These are phyloP conservation scores for Agraylea sexmaculata DNA, from an alignment of 1,140 invertebrate species.

Conservation along the genomic window DNA sequence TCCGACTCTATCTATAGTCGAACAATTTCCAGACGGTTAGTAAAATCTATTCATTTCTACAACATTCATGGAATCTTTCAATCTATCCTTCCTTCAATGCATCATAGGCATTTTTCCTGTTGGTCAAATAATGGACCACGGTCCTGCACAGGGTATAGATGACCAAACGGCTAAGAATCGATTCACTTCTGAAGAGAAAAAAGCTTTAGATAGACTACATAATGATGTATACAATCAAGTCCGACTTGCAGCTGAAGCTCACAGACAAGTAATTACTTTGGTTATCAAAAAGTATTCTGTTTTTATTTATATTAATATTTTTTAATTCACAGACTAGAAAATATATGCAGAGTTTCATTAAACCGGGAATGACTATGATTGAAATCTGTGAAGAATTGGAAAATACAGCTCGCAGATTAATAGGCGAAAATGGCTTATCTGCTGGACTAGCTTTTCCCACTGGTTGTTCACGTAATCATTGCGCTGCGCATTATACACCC, in stretches of 20 bases:
- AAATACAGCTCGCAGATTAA: conserved; percentile 78
- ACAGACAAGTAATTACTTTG: conserved; percentile 57
- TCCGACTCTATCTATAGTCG: conserved; percentile 73
- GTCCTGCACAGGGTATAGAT: conserved; percentile 51
- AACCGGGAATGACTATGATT: conserved; percentile 99
- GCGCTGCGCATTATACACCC: conserved; percentile 98
- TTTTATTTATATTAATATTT: conserved; percentile 10
- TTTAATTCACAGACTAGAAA: conserved; percentile 60
- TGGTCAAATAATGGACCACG: conserved; percentile 72
- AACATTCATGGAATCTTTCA: background rate
- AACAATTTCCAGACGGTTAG: conserved; percentile 73
- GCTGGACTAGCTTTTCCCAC: conserved; percentile 98
- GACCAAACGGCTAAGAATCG: conserved; percentile 78
- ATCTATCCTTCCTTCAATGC: background rate
- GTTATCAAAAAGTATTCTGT: conserved; percentile 4
- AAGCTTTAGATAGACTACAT: conserved; percentile 64
- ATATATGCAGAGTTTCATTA: conserved; percentile 83
- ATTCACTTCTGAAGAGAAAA: conserved; percentile 84
- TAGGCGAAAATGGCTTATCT: conserved; percentile 90
- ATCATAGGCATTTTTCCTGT: conserved; percentile 54
- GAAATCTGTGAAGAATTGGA: conserved; percentile 97
- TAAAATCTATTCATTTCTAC: conserved; percentile 20
- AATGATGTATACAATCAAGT: conserved; percentile 92
- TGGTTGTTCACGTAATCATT: conserved; percentile 96
- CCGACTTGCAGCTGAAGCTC: conserved; percentile 91